Evolutionary conservation across 2,113 vertebrate species (phyloP).

Genomic region (Xerus inauris): DNA sequence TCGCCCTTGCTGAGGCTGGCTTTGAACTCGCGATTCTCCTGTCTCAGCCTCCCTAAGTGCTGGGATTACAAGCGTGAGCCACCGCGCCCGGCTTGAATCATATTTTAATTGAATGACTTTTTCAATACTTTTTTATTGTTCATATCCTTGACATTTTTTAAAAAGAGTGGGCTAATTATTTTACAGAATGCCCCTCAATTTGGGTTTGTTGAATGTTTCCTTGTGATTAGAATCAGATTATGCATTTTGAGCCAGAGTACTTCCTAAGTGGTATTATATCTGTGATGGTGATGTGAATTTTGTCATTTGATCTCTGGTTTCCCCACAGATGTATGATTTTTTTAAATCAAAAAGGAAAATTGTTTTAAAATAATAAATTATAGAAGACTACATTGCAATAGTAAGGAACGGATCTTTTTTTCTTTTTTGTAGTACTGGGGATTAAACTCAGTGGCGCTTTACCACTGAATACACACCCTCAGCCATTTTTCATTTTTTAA

Average conservation of each 20-base stretch:
- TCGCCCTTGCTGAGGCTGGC: too few species aligned
- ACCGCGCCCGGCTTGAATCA: too few species aligned
- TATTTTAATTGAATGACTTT: neutral
- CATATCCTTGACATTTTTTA: neutral
- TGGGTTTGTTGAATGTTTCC: neutral
- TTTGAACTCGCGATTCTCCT: too few species aligned
- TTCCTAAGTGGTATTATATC: neutral
- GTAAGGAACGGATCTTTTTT: neutral
- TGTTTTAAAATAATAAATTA: neutral
- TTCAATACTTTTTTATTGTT: neutral
- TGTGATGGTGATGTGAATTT: neutral
- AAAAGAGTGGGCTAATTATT: neutral
- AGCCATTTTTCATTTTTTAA: neutral
- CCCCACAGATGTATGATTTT: neutral
- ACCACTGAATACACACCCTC: too few species aligned
- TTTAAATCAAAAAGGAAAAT: neutral
- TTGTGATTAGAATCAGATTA: neutral
- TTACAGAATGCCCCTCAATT: neutral
- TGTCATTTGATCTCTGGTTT: neutral
- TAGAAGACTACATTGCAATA: neutral
- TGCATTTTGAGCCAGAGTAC: neutral
- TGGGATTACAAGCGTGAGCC: too few species aligned
- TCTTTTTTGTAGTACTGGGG: too few species aligned
- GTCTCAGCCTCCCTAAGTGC: too few species aligned
- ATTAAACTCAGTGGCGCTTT: too few species aligned